Base-by-base conservation (phyloP, 2,797 vertebrate species). In the Mus caroli region DNA sequence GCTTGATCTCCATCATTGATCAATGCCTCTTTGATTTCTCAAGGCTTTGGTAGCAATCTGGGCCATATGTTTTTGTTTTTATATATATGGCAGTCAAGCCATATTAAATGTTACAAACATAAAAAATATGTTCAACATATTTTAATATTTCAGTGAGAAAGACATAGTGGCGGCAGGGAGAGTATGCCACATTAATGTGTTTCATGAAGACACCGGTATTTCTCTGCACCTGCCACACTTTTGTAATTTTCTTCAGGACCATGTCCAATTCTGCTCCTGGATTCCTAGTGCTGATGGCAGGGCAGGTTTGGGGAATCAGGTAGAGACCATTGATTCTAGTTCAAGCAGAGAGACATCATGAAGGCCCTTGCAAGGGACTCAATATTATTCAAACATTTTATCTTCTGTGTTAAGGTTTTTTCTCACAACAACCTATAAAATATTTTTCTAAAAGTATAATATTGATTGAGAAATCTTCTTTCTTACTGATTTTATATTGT, bases 311-410 rank as follows among this genome's bases (percentile, higher is more conserved):
- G 13, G 22, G 24, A 15, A 46, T 46, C 1, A 0, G 6, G 43
- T 76, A 31, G n/a, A 43, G 3, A 22, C 3, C 10, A 1, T 24
- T 43, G 77, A 12, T 43, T n/a, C 64, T 1, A 24, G 5, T 80
- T 50, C 1, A 24, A 56, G 3, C 1, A 17, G 40, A 37, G 31
- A 64, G 13, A 4, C 56, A 52, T 3, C 43, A n/a, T 69, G 43
- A 8, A 24, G 43, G 9, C 3, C 14, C 24, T 2, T 80, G 20
- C 22, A 2, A 64, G 10, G 0, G 8, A 5, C 8, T 1, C 0
- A 46, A 26, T 6, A 34, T 0, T 84, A 0, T 88, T 9, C 84
- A 17, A 75, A 76, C 20, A 3, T 88, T 76, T 60, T 52, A 73
- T 58, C n/a, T 75, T 5, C 2, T 54, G 17, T 79, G 75, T 10